Conservation (phyloP, 2,888 invertebrate species). For the Acholoe squamosa region DNA sequence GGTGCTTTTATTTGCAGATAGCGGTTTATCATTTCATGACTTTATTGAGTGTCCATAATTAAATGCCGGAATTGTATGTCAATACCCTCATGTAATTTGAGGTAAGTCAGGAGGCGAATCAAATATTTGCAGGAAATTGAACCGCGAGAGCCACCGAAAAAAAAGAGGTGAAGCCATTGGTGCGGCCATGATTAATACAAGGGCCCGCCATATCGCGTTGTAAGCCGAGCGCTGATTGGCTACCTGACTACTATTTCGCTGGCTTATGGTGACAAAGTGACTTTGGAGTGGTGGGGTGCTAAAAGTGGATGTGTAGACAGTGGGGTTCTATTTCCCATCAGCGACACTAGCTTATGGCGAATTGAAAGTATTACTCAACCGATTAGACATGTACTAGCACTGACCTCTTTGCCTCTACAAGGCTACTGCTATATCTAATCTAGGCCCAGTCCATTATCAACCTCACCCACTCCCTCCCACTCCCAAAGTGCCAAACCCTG, state of each 20-base stretch:
- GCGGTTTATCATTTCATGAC: constrained; percentile 1
- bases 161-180: neutral
- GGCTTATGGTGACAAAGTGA: neutral
- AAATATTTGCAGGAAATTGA: constrained; percentile 57
- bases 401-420: no score
- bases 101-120: constrained; percentile 16
- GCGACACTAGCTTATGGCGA: no score
- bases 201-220: neutral
- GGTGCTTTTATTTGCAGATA: neutral
- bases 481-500: no score
- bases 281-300: neutral
- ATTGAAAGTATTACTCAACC: no score
- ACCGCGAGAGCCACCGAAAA: neutral
- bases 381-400: no score
- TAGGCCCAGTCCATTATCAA: no score
- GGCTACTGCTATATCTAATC: no score
- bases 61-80: constrained; percentile 35
- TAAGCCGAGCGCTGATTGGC: constrained; percentile 22
- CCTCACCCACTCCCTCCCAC: no score
- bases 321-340: no score
- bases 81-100: constrained; percentile 10
- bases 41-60: constrained; percentile 36
- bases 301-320: no score
- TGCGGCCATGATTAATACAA: constrained; percentile 46
- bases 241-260: constrained; percentile 3